These are phyloP conservation scores for Phalacrocorax brasilianus DNA, from an alignment of 2,113 vertebrate genomes.

Conservation along the genomic window DNA sequence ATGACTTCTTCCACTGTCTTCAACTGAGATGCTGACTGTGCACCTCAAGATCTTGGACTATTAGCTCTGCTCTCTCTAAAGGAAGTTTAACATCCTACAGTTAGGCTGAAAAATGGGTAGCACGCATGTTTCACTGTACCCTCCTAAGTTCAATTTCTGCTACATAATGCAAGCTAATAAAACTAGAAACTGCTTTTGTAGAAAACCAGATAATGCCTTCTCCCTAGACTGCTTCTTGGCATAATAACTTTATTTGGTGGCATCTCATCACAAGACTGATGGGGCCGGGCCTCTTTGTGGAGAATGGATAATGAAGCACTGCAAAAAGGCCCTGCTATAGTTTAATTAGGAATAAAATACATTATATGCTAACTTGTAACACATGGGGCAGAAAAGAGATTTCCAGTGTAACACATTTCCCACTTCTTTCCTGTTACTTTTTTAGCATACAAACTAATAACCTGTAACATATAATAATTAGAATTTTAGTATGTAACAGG, in stretches of 20 bases:
- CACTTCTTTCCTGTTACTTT: not conserved
- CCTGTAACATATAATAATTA: not conserved
- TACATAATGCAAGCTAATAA: slow-evolving; percentile 22
- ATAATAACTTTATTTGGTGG: slow-evolving; percentile 36
- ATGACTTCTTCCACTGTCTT: not conserved
- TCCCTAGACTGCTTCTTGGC: not conserved
- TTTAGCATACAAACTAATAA: not conserved
- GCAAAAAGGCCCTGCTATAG: not conserved
- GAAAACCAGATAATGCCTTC: slow-evolving; percentile 22
- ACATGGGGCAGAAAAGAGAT: not conserved
- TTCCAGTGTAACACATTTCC: not conserved
- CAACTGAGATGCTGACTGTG: not conserved
- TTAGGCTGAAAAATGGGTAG: not conserved
- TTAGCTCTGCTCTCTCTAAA: not conserved
- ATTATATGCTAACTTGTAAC: not conserved
- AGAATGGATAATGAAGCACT: not conserved
- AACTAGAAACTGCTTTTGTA: slow-evolving; percentile 4
- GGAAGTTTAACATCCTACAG: not conserved
- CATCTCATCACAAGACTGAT: not conserved
- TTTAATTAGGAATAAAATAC: slow-evolving; percentile 25
- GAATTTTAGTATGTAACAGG: not conserved
- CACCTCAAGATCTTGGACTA: not conserved
- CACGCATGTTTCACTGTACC: not conserved
- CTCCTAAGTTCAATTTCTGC: slow-evolving; percentile 18
- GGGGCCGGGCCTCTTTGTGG: not conserved